These are phyloP conservation scores for Linyphia triangularis DNA, from an alignment of 2,888 invertebrate species.

Conservation along the genomic window DNA sequence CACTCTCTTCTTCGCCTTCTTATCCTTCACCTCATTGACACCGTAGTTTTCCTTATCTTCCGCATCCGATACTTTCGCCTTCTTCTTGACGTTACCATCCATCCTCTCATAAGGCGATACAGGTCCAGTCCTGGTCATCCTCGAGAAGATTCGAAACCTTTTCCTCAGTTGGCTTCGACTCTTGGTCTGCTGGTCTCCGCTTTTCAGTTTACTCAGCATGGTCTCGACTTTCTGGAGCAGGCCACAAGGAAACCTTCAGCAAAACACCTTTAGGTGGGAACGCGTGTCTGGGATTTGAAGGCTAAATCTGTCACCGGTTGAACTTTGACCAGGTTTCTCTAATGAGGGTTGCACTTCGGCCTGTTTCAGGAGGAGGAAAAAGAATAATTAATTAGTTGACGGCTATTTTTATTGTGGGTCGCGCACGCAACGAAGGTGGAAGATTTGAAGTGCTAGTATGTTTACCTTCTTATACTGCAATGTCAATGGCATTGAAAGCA, in stretches of 20 bases:
- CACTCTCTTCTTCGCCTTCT: conserved; percentile 62
- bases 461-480: too few species aligned
- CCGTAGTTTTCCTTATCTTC: neutral
- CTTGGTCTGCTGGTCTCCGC: conserved; percentile 10
- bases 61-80: neutral
- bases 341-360: neutral
- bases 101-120: conserved; percentile 53
- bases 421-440: too few species aligned
- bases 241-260: neutral
- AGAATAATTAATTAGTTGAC: neutral
- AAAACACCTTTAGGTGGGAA: neutral
- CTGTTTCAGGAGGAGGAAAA: neutral
- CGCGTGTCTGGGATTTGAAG: conserved; percentile 10
- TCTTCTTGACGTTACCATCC: conserved; percentile 42
- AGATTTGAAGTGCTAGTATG: too few species aligned
- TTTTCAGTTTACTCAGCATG: conserved; percentile 54
- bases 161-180: conserved; percentile 7
- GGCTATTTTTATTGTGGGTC: neutral
- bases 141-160: conserved; percentile 48
- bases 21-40: conserved; percentile 29
- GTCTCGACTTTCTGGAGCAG: conserved; percentile 7
- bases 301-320: neutral
- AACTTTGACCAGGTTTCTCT: conserved; percentile 29
- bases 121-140: conserved; percentile 38
- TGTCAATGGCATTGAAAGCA: too few species aligned